Percentiles rank a stretch among this genome's conserved stretches.
phyloP scores from a whole-genome alignment of 2,888 invertebrate species.

The Andrena hattorfiana region DNA sequence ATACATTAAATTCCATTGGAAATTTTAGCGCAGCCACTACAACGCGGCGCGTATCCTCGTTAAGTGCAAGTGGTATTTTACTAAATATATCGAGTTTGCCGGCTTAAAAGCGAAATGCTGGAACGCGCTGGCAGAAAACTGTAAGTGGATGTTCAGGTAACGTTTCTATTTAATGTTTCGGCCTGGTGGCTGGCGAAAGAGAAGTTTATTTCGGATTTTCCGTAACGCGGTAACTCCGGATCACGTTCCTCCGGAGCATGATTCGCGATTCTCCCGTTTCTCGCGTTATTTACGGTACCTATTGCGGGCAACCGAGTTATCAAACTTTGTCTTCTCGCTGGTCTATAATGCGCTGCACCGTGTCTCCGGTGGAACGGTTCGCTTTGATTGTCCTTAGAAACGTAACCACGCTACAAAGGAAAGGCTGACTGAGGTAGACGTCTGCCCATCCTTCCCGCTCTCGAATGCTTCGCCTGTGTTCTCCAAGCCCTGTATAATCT shows the following conservation, averaged over 20 bases:
- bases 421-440: not conserved
- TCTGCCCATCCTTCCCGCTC: too few relatives aligned
- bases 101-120: not conserved
- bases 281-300: slow-evolving; percentile 4
- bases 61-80: not conserved
- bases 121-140: not conserved
- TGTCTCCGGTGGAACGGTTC: not conserved
- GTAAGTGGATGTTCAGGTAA: slow-evolving; percentile 9
- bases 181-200: not conserved
- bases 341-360: not conserved
- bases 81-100: slow-evolving; percentile 5
- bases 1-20: slow-evolving; percentile 16
- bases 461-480: too few relatives aligned
- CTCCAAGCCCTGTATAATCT: too few relatives aligned
- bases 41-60: not conserved
- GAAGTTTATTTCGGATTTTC: not conserved
- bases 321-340: slow-evolving; percentile 1
- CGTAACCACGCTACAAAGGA: not conserved
- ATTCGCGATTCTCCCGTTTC: not conserved
- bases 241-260: not conserved
- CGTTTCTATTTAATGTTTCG: not conserved
- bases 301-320: slow-evolving; percentile 5
- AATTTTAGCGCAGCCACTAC: not conserved
- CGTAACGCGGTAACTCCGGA: not conserved
- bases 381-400: not conserved